Conservation (phyloP, 2,113 vertebrate species). For the Corythoichthys haematopterus region DNA sequence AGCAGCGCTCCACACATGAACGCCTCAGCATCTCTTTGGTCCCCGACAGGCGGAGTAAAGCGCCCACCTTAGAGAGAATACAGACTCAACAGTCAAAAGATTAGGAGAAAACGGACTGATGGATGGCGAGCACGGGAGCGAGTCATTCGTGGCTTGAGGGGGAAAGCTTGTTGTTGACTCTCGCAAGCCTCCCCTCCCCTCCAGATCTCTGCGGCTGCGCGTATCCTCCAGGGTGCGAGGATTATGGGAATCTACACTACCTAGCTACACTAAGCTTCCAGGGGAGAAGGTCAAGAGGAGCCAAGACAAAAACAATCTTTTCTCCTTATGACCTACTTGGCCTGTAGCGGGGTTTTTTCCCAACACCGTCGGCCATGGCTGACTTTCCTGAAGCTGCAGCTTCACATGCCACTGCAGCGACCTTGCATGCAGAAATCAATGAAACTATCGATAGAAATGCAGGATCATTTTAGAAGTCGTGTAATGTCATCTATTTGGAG, state of each 20-base stretch:
- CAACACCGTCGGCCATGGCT: background rate
- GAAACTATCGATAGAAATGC: slow-evolving; percentile 1
- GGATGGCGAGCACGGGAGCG: slow-evolving; percentile 24
- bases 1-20: slow-evolving; percentile 47
- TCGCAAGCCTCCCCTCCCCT: background rate
- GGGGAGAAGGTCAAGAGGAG: slow-evolving; percentile 54
- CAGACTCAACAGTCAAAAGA: slow-evolving; percentile 50
- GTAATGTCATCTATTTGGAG: background rate
- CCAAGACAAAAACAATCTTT: slow-evolving; percentile 40
- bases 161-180: slow-evolving; percentile 33
- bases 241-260: slow-evolving; percentile 51
- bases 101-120: slow-evolving; percentile 42
- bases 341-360: slow-evolving; percentile 3
- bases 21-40: slow-evolving; percentile 22
- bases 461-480: background rate
- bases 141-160: slow-evolving; percentile 27
- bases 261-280: slow-evolving; percentile 42
- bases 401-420: background rate
- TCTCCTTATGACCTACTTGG: slow-evolving; percentile 31
- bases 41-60: slow-evolving; percentile 39
- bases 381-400: background rate
- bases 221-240: slow-evolving; percentile 36
- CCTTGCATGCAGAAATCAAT: slow-evolving; percentile 4
- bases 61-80: slow-evolving; percentile 36
- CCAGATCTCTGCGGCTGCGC: slow-evolving; percentile 20